Evolutionary conservation across 2,113 vertebrate species (phyloP), one percentile per base, ranked within the genome.

Genomic region (Seriola aureovittata): DNA sequence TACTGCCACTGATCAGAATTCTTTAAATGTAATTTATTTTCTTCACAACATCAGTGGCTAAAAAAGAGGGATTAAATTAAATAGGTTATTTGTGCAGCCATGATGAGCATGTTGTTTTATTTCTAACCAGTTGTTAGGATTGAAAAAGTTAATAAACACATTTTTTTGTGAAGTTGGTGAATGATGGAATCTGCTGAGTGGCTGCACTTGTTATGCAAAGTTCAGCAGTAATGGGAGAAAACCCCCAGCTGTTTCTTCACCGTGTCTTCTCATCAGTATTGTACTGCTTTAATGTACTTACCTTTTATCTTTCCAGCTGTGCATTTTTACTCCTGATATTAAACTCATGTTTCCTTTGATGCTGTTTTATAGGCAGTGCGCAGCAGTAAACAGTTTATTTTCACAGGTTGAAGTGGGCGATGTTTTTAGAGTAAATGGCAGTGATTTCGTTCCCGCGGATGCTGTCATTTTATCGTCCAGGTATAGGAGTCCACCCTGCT

Each of bases 391-490:
- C 91, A 96, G 95, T 98, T 96, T 98, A 72, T 96, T 90, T 96
- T 96, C 97, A 95, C 98, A 99, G 98, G 96, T 97, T 96, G 96
- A 97, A 95, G 97, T 97, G 96, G 98, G 98, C 95, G 97, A 99
- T 96, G 95, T 99, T 97, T 93, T 99, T 97, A 97, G 95, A 97
- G 95, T 99, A 97, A 98, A 97, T 96, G 96, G 95, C 96, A 96
- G 95, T 96, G 97, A 99, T 95, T 98, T 95, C 94, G 95, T 99
- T 96, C 98, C 98, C 94, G 97, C 97, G 95, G 98, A 99, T 95
- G 95, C 95, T 96, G 95, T 97, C 95, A 96, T 99, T 95, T 97
- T 99, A 88, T 98, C 97, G 86, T 97, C 97, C 97, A 99, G 98
- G 98, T 99, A 99, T 93, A 95, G 94, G 96, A 95, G 94, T 81